Evolutionary conservation across 2,888 invertebrate genomes (phyloP).

Genomic region (Callyntrura guangdongensis): DNA sequence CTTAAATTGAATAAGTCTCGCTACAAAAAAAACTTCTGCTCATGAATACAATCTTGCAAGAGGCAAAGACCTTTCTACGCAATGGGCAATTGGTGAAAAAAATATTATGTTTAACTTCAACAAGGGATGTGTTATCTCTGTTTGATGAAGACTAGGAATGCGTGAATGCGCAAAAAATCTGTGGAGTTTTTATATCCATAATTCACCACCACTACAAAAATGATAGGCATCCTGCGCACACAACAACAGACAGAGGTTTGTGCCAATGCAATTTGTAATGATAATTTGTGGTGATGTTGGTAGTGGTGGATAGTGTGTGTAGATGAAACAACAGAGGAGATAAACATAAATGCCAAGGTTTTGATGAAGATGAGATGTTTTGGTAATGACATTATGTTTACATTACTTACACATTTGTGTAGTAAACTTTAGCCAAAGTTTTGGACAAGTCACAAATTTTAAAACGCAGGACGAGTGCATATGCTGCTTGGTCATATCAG

Average conservation of each 20-base stretch:
- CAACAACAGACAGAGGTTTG: neutral
- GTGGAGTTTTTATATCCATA: neutral
- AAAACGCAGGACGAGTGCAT: constrained; percentile 7
- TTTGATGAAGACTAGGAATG: constrained; percentile 29
- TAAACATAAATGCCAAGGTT: constrained; percentile 63
- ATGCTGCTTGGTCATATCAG: constrained; percentile 54
- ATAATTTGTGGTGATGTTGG: neutral
- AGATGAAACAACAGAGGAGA: neutral
- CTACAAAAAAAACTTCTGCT: neutral
- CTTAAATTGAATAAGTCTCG: constrained; percentile 25
- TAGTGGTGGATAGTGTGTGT: neutral
- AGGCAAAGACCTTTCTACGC: constrained; percentile 72
- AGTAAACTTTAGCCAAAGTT: constrained; percentile 33
- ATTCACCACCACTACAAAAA: neutral
- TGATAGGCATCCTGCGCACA: neutral
- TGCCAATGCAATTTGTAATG: constrained; percentile 34
- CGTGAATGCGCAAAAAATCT: neutral
- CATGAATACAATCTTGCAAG: constrained; percentile 18
- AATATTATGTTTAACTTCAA: constrained; percentile 45
- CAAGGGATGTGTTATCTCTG: constrained; percentile 21
- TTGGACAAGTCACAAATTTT: constrained; percentile 43
- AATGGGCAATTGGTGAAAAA: constrained; percentile 41
- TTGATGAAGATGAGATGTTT: constrained; percentile 62
- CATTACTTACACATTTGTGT: constrained; percentile 46
- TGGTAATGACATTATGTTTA: constrained; percentile 64